Evolutionary conservation across 1,140 invertebrate genomes (phyloP).

Genomic region (Mizuhopecten yessoensis): DNA sequence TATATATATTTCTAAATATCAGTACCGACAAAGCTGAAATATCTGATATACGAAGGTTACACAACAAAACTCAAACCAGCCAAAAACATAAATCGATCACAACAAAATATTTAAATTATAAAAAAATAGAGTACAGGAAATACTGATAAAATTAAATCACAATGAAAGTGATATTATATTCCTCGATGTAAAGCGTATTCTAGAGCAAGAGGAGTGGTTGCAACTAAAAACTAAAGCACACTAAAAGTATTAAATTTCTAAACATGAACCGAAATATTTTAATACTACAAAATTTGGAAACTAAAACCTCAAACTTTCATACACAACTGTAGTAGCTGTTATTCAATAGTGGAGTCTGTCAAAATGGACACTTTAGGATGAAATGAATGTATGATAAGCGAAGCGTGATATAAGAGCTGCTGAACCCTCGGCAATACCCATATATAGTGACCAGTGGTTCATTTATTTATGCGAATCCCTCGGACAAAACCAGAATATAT

Average conservation of each 20-base stretch:
- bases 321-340: background rate
- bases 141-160: background rate
- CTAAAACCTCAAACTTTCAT: background rate
- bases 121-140: too few species aligned
- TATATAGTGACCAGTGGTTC: background rate
- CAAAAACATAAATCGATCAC: background rate
- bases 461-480: background rate
- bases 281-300: background rate
- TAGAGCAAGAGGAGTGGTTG: background rate
- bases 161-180: background rate
- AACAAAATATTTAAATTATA: background rate
- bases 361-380: background rate
- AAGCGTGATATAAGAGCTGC: constrained; percentile 30
- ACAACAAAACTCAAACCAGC: too few species aligned
- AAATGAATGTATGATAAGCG: constrained; percentile 18
- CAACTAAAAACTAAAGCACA: constrained; percentile 35
- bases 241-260: background rate
- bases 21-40: background rate
- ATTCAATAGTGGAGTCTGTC: background rate
- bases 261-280: background rate
- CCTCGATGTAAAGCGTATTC: background rate
- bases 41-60: background rate
- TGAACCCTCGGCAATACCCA: constrained; percentile 12
- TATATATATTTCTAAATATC: background rate
- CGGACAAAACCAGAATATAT: too few species aligned